Evolutionary conservation across 2,113 vertebrate genomes (phyloP).

Genomic region (Ivindomyrus marchei): DNA sequence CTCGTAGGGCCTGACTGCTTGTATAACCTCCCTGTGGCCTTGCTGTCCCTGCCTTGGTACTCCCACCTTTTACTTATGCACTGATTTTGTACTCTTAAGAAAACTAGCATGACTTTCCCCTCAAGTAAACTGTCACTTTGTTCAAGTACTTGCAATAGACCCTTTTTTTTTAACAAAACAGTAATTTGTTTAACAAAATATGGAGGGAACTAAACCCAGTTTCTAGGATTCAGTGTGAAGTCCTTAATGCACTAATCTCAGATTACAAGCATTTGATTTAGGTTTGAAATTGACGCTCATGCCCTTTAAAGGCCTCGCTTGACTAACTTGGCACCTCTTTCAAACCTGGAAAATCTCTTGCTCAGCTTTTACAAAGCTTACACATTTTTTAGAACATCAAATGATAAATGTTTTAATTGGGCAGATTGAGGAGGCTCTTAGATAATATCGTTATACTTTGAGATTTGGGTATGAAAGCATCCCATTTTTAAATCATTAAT

Average conservation of each 20-base stretch:
- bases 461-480: not conserved
- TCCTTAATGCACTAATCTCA: not conserved
- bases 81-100: constrained; percentile 70
- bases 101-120: constrained; percentile 76
- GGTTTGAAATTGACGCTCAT: not conserved
- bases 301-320: not conserved
- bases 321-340: constrained; percentile 6
- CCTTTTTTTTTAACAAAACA: constrained; percentile 61
- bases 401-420: not conserved
- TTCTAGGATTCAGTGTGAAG: not conserved
- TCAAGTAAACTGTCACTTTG: constrained; percentile 61
- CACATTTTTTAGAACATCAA: not conserved
- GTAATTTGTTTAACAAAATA: constrained; percentile 46
- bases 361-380: not conserved
- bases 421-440: not conserved
- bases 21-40: constrained; percentile 68
- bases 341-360: not conserved
- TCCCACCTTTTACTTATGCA: constrained; percentile 84
- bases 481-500: not conserved
- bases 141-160: constrained; percentile 76
- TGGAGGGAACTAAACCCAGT: constrained; percentile 75
- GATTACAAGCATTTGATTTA: not conserved
- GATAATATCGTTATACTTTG: not conserved
- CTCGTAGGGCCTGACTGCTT: constrained; percentile 81
- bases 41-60: constrained; percentile 74